Evolutionary conservation across 1,140 invertebrate genomes (phyloP).

Genomic region (Drosophila varians): DNA sequence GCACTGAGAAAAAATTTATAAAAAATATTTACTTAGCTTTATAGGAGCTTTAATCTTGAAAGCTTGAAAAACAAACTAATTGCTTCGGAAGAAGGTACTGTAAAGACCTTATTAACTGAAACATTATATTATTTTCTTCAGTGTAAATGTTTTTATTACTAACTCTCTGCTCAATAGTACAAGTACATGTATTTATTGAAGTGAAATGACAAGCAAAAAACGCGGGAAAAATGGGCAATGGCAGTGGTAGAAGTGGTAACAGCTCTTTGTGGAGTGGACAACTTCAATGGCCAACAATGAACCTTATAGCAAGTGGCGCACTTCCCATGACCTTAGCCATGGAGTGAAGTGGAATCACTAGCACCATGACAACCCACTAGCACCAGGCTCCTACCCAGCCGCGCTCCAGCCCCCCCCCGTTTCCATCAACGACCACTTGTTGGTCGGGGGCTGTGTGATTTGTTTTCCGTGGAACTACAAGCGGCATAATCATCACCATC

Average conservation of each 20-base stretch:
- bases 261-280: constrained; percentile 25
- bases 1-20: constrained; percentile 8
- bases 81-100: too few species aligned
- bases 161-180: constrained; percentile 22
- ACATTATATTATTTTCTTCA: constrained; percentile 1
- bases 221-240: constrained; percentile 21
- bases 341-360: constrained; percentile 63
- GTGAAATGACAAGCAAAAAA: constrained; percentile 41
- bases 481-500: constrained; percentile 53
- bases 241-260: not conserved
- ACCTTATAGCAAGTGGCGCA: constrained; percentile 20
- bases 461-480: constrained; percentile 70
- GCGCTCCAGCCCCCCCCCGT: not conserved
- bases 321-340: constrained; percentile 77
- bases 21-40: too few species aligned
- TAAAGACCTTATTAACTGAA: too few species aligned
- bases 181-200: constrained; percentile 14
- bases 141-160: constrained; percentile 16
- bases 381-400: not conserved
- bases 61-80: too few species aligned
- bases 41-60: too few species aligned
- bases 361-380: constrained; percentile 61
- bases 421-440: constrained; percentile 49
- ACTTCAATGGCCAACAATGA: constrained; percentile 35
- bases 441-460: constrained; percentile 62